Evolutionary conservation across 2,113 vertebrate genomes (phyloP).

Genomic region (Sander vitreus): DNA sequence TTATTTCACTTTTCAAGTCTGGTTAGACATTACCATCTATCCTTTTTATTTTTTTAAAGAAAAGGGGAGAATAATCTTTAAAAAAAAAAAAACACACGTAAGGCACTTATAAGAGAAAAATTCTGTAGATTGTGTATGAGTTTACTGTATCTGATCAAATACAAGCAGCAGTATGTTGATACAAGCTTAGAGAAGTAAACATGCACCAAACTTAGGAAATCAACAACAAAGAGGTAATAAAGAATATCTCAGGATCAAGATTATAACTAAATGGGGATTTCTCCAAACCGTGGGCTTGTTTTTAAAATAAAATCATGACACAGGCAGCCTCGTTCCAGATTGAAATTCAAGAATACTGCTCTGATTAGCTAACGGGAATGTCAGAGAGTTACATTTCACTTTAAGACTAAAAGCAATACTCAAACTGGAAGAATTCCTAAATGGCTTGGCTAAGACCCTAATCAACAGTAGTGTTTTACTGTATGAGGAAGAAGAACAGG

Average conservation of each 20-base stretch:
- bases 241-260: no score
- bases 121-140: not conserved
- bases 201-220: not conserved
- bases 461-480: conserved; percentile 29
- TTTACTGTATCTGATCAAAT: conserved; percentile 1
- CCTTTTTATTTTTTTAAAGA: not conserved
- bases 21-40: not conserved
- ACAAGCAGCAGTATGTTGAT: not conserved
- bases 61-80: not conserved
- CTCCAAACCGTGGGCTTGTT: not conserved
- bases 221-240: not conserved
- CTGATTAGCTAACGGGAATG: not conserved
- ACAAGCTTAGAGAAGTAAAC: not conserved
- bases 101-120: conserved; percentile 9
- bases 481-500: not conserved
- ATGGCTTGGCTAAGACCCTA: conserved; percentile 19
- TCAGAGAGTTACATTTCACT: not conserved
- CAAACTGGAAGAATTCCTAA: not conserved
- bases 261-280: not conserved
- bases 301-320: not conserved
- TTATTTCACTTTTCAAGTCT: conserved; percentile 7
- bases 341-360: not conserved
- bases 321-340: not conserved
- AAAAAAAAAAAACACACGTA: not conserved
- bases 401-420: not conserved